These are phyloP conservation scores for Tetramorium alpestre DNA, from an alignment of 1,140 invertebrate genomes.

Conservation along the genomic window DNA sequence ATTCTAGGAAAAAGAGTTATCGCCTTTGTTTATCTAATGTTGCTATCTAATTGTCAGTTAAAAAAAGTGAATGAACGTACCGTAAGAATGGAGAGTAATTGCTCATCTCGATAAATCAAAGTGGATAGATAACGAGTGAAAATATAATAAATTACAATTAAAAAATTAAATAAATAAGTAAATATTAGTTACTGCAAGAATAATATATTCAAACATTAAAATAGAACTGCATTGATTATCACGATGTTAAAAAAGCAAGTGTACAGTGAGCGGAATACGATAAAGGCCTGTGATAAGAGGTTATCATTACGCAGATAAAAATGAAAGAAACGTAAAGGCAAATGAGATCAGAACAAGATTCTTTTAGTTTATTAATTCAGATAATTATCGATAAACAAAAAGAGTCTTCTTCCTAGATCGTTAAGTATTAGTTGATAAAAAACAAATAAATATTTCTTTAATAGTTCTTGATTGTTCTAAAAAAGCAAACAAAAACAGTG, in stretches of 20 bases:
- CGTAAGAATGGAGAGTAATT: neutral
- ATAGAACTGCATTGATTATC: neutral
- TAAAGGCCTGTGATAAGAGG: slow-evolving; percentile 54
- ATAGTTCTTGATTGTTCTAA: neutral
- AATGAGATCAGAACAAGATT: neutral
- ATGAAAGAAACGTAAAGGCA: slow-evolving; percentile 23
- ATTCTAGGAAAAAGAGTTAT: neutral
- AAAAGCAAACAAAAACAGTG: neutral
- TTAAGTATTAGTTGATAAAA: neutral
- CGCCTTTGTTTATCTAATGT: slow-evolving; percentile 8
- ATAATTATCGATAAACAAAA: neutral
- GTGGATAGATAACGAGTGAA: neutral
- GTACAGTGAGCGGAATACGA: neutral
- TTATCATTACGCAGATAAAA: slow-evolving; percentile 57
- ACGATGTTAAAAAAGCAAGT: neutral
- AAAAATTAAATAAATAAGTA: neutral
- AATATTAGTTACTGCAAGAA: neutral
- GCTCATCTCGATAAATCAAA: neutral
- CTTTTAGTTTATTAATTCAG: neutral
- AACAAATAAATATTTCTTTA: neutral
- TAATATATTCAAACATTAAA: neutral
- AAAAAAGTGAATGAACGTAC: neutral
- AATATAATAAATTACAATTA: neutral
- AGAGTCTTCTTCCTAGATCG: neutral
- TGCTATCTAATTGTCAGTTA: neutral